These are phyloP conservation scores for Germaria angustata DNA, from an alignment of 2,888 invertebrate genomes.

Conservation along the genomic window DNA sequence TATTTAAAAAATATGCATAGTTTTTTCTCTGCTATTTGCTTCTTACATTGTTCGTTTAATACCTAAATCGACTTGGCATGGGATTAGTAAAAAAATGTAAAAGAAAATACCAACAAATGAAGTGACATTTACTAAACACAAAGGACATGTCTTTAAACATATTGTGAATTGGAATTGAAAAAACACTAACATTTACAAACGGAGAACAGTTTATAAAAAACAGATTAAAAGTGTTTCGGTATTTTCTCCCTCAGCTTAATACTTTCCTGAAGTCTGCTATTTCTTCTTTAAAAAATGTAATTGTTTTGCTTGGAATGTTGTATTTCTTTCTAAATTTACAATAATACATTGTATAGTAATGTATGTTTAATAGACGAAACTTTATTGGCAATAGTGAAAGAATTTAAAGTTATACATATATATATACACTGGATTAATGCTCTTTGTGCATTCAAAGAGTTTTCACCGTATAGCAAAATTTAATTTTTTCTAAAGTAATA, in stretches of 20 bases:
- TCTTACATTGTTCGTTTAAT: background rate
- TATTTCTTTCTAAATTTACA: background rate
- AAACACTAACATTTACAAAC: background rate
- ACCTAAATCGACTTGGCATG: constrained; percentile 5
- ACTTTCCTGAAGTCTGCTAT: background rate
- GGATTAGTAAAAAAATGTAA: background rate
- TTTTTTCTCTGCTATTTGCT: background rate
- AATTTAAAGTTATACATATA: too few relatives aligned
- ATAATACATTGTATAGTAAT: background rate
- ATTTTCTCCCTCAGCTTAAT: background rate
- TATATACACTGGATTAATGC: too few relatives aligned
- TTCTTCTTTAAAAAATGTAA: background rate
- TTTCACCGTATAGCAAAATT: too few relatives aligned
- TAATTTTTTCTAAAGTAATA: too few relatives aligned
- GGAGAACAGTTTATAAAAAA: background rate
- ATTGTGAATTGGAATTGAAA: constrained; percentile 16
- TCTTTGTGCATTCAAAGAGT: too few relatives aligned
- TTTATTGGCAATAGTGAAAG: background rate
- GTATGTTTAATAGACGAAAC: background rate
- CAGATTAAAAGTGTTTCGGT: background rate
- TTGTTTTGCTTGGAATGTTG: background rate
- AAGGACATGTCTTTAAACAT: constrained; percentile 36
- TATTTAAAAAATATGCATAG: background rate
- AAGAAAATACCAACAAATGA: background rate
- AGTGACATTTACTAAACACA: constrained; percentile 49